These are phyloP conservation scores for Helarctos malayanus DNA, from an alignment of 2,797 vertebrate species.

Conservation along the genomic window DNA sequence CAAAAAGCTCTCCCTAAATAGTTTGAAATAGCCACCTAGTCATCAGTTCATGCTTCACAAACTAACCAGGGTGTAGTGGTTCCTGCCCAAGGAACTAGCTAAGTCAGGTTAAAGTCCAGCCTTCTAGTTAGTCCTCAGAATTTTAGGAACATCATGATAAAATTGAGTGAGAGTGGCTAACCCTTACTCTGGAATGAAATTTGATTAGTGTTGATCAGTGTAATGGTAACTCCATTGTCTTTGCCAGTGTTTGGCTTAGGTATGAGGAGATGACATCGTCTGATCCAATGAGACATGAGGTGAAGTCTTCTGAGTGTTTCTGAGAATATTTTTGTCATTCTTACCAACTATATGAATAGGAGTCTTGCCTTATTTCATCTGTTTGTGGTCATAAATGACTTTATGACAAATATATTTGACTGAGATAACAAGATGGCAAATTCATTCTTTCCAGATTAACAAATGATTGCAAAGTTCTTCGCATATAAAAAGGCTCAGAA, in stretches of 20 bases:
- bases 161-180: neutral
- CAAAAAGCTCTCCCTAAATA: neutral
- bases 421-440: constrained; percentile 30
- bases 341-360: neutral
- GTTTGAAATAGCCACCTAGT: neutral
- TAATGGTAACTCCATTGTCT: neutral
- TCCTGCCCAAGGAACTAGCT: neutral
- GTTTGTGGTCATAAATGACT: neutral
- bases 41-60: constrained; percentile 47
- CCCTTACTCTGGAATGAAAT: neutral
- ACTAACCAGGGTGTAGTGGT: neutral
- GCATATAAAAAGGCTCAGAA: neutral
- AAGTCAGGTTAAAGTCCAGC: neutral
- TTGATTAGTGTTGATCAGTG: neutral
- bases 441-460: constrained; percentile 21
- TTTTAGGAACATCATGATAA: neutral
- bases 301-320: neutral
- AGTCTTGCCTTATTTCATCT: constrained; percentile 25
- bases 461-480: constrained; percentile 51
- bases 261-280: neutral
- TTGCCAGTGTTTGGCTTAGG: neutral
- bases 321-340: neutral
- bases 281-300: neutral
- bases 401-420: constrained; percentile 37
- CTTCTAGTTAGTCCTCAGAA: neutral